phyloP scores from a whole-genome alignment of 2,113 vertebrate species.

The Leptosomus discolor region DNA sequence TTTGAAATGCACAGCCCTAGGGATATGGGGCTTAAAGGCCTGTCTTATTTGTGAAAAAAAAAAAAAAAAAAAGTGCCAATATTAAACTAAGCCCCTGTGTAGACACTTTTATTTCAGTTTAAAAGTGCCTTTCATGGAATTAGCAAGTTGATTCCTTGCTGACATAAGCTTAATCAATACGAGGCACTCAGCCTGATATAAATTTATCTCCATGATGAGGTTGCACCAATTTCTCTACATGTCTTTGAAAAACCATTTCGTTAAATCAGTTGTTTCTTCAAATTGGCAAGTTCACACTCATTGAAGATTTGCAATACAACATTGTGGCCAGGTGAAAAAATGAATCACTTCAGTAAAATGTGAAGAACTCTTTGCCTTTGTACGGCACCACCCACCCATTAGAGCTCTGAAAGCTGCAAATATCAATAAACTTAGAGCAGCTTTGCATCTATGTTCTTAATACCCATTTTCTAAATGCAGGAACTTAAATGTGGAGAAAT shows the following conservation, averaged over 20 bases:
- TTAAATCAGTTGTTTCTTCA: conserved; percentile 7
- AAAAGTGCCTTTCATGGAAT: conserved; percentile 40
- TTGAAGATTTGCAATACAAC: neutral
- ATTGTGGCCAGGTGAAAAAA: neutral
- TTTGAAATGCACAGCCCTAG: neutral
- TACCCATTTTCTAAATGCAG: neutral
- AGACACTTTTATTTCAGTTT: conserved; percentile 20
- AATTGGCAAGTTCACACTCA: neutral
- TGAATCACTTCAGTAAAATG: neutral
- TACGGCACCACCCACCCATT: neutral
- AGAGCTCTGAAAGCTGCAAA: neutral
- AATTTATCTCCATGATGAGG: neutral
- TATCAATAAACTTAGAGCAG: conserved; percentile 16
- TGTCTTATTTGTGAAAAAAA: neutral
- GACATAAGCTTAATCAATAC: conserved; percentile 51
- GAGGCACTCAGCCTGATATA: conserved; percentile 6
- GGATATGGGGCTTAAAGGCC: neutral
- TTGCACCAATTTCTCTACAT: neutral
- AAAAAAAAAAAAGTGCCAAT: neutral
- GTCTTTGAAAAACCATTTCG: conserved; percentile 8
- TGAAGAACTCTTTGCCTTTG: neutral
- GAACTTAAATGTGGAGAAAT: neutral
- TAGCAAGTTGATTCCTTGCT: conserved; percentile 40
- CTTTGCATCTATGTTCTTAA: neutral
- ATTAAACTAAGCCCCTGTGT: conserved; percentile 2